A percentile compares a stretch with the other conserved stretches of the same genome.
Conservation (phyloP, 2,888 invertebrate genomes). For the Tricholauxania praeusta region DNA sequence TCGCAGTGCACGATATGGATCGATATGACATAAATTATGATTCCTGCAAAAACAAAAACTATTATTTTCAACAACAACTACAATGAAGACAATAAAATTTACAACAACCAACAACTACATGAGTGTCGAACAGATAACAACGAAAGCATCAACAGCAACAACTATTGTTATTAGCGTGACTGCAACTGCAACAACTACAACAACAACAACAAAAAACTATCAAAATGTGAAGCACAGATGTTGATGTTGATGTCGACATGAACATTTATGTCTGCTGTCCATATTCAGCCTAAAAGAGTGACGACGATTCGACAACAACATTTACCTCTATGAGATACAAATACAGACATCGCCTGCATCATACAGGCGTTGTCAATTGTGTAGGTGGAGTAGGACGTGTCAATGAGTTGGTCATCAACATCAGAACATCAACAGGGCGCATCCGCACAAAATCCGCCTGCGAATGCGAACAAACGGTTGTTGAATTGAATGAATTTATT, state of each 20-base stretch:
- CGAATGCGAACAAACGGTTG: constrained; percentile 20
- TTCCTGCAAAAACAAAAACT: too few species aligned
- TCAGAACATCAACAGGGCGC: constrained; percentile 3
- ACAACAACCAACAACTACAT: constrained; percentile 13
- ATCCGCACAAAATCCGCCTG: constrained; percentile 16
- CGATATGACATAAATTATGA: too few species aligned
- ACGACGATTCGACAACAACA: not conserved
- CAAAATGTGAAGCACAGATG: too few species aligned
- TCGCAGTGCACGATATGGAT: too few species aligned
- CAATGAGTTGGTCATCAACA: constrained; percentile 10
- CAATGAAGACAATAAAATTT: not conserved
- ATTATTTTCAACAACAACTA: too few species aligned
- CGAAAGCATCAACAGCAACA: not conserved
- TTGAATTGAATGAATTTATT: not conserved
- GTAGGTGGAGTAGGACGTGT: constrained; percentile 13
- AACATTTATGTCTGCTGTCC: constrained; percentile 40
- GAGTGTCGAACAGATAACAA: constrained; percentile 27
- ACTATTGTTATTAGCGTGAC: not conserved
- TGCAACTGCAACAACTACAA: not conserved
- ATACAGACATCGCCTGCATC: constrained; percentile 17
- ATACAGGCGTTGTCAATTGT: not conserved
- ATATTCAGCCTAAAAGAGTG: too few species aligned
- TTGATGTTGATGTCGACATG: constrained; percentile 25
- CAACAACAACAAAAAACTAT: constrained; percentile 5
- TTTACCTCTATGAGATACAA: not conserved